phyloP scores from a whole-genome alignment of 1,140 invertebrate species.

The Hyposmocoma kahamanoa region DNA sequence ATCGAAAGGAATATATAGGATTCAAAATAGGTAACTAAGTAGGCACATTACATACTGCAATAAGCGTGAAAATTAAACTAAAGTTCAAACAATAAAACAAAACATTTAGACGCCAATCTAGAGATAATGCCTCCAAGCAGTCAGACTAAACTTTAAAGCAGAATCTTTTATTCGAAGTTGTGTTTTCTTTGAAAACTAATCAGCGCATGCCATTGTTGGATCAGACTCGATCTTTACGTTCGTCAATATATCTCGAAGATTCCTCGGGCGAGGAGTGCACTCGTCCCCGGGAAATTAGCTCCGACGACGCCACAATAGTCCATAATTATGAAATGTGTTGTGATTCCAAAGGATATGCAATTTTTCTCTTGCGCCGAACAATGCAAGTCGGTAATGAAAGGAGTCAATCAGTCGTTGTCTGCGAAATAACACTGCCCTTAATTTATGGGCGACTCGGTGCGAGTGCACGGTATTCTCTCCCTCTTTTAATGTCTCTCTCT shows the following conservation, averaged over 20 bases:
- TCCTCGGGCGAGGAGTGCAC: conserved; percentile 42
- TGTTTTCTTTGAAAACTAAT: conserved; percentile 67
- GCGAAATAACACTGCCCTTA: conserved; percentile 54
- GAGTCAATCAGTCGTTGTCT: conserved; percentile 68
- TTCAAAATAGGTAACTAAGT: too few species aligned
- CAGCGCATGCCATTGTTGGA: conserved; percentile 50
- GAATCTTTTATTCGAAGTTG: conserved; percentile 56
- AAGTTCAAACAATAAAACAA: too few species aligned
- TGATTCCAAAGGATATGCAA: conserved; percentile 59
- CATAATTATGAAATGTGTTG: conserved; percentile 73
- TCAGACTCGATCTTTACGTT: conserved; percentile 41
- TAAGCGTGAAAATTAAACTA: too few species aligned
- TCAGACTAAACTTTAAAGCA: conserved; percentile 39
- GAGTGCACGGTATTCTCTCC: conserved; percentile 19
- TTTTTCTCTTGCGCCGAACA: conserved; percentile 63
- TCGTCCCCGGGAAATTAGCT: conserved; percentile 51
- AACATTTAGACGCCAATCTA: not conserved
- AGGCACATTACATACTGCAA: too few species aligned
- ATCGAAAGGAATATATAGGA: too few species aligned
- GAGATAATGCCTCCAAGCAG: not conserved
- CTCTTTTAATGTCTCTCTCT: conserved; percentile 28
- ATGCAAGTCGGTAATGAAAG: conserved; percentile 65
- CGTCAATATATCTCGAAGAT: conserved; percentile 50
- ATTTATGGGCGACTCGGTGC: conserved; percentile 52
- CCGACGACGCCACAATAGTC: conserved; percentile 66